These are phyloP conservation scores for Acrobasis repandana DNA, from an alignment of 2,888 invertebrate genomes.

Conservation along the genomic window DNA sequence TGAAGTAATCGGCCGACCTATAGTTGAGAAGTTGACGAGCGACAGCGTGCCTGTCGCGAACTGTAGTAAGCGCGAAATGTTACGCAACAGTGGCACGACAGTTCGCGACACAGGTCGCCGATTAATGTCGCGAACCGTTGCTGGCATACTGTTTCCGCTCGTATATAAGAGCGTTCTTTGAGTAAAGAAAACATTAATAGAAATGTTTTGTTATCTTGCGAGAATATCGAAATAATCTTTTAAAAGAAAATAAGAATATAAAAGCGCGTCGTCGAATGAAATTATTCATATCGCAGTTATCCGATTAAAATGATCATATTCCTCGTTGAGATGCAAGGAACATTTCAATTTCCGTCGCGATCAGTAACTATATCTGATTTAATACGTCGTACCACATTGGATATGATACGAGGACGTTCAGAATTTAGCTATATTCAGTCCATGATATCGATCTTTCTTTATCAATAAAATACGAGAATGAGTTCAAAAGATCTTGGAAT, in stretches of 20 bases:
- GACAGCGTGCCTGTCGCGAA: too few species aligned
- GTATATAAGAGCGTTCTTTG: too few species aligned
- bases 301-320: slow-evolving; percentile 36
- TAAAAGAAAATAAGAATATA: slow-evolving; percentile 1
- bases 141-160: too few species aligned
- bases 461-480: too few species aligned
- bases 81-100: too few species aligned
- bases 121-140: too few species aligned
- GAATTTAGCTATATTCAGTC: neutral
- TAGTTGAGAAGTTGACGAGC: too few species aligned
- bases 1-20: too few species aligned
- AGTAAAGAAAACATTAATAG: neutral
- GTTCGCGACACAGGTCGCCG: too few species aligned
- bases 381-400: slow-evolving; percentile 36
- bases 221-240: neutral
- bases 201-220: neutral
- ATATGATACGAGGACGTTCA: neutral
- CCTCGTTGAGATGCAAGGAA: slow-evolving; percentile 38
- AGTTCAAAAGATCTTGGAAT: too few species aligned
- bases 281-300: slow-evolving; percentile 21
- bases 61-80: too few species aligned
- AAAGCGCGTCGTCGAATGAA: slow-evolving; percentile 4
- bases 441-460: too few species aligned
- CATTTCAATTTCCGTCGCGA: slow-evolving; percentile 61
- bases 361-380: slow-evolving; percentile 54